Base-by-base conservation (phyloP, 2,797 vertebrate species). In the Dicrostonyx torquatus region DNA sequence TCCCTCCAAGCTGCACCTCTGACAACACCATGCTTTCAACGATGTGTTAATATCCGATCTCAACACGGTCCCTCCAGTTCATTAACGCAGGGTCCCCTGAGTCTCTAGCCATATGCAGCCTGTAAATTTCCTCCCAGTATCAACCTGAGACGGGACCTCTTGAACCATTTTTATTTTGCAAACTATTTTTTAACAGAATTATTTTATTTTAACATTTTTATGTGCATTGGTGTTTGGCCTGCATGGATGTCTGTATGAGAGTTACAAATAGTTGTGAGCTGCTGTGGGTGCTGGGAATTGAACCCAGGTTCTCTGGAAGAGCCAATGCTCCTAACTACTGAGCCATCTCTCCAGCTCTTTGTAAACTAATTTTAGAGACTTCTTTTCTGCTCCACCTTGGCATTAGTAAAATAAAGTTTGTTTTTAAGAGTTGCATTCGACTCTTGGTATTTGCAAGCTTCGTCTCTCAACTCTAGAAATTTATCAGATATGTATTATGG, bases 401-500 rank as follows among this genome's bases (percentile, higher is more conserved):
- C 86, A 89, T 94, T 97, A 96, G 91, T 94, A 93, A 96, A 96
- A 90, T 95, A 95, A 95, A 96, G 95, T 82, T 93, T 8, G 31
- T 88, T 94, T 97, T 97, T 87, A 82, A 97, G 94, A 95, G 26
- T 97, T 91, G 94, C 80, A 94, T 95, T 97, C 92, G 92, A 88
- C 91, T 97, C 77, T 48, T 26, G 73, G 82, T 95, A 90, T 94
- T 96, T 84, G 85, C 91, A 77, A 93, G 90, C 91, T 96, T 72
- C 85, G 87, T 97, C 97, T 97, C 92, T 84, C 95, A 66, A 82
- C 94, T 97, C 93, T 93, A 97, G 50, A 98, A 97, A 98, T 94
- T 73, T 95, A 96, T 97, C 94, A 93, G 96, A 80, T 97, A 95
- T 24, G 64, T 62, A 95, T 97, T 96, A 94, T 18, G 93, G 97